Conservation (phyloP, 2,797 vertebrate genomes). For the Eptatretus atami region DNA sequence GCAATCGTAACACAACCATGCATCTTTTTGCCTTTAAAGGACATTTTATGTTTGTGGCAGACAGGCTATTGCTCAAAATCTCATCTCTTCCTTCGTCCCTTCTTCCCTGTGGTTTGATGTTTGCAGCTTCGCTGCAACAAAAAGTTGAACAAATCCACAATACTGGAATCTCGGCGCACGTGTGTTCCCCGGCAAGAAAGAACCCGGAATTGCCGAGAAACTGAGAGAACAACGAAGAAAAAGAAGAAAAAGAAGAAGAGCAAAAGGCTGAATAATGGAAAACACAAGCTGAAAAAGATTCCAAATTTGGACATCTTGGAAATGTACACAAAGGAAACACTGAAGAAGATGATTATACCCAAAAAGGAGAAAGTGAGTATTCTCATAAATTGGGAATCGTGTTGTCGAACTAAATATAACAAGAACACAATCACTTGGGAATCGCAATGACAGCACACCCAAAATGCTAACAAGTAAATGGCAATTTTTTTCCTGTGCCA, state of each 20-base stretch:
- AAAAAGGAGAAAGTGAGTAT: constrained; percentile 10
- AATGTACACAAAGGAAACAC: constrained; percentile 36
- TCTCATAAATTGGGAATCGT: neutral
- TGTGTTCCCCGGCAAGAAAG: neutral
- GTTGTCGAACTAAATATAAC: neutral
- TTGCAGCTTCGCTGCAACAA: too few relatives aligned
- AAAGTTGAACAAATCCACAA: too few relatives aligned
- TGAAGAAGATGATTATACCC: constrained; percentile 22
- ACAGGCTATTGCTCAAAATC: too few relatives aligned
- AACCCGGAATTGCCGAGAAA: neutral
- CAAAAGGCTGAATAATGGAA: constrained; percentile 10
- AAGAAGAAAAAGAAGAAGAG: constrained; percentile 36
- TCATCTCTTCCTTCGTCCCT: too few relatives aligned
- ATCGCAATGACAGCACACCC: too few relatives aligned
- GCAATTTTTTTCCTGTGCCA: neutral
- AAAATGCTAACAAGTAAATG: too few relatives aligned
- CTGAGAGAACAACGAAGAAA: constrained; percentile 9
- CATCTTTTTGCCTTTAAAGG: too few relatives aligned
- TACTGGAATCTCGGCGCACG: too few relatives aligned
- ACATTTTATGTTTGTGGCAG: too few relatives aligned
- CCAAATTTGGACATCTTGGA: constrained; percentile 29
- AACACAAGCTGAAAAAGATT: constrained; percentile 2
- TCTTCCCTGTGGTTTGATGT: too few relatives aligned
- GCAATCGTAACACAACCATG: too few relatives aligned
- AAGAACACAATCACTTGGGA: too few relatives aligned